Base-by-base conservation (phyloP, 92 coral and sea anemone species). In the Palythoa grandis region DNA sequence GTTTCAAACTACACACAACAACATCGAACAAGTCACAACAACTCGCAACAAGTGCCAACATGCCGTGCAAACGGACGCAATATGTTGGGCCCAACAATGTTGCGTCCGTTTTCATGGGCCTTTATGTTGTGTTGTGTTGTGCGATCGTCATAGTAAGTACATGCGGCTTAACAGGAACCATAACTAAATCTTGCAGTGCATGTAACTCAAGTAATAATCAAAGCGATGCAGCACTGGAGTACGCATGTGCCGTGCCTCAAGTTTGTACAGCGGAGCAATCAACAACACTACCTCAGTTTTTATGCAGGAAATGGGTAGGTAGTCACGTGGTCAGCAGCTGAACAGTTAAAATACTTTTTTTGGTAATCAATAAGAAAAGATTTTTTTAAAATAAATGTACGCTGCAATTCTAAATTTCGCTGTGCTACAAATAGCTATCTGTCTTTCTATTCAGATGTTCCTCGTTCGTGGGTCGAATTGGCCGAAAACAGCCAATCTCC, bases 151-250 rank as follows among this genome's bases (percentile, higher is more conserved):
- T 0, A 11, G 4, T 75, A 14, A 10, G 37, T 24, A 69, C 16
- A 35, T 69, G n/a, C 9, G 5, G 25, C 8, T 29, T 2, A 4
- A 13, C 24, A 25, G 11, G 47, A 22, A 22, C 29, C 2, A 63
- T 19, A 22, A 63, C 69, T 22, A n/a, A 24, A 38, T 53, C 65
- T 63, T 43, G 22, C 43, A 80, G 85, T 25, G n/a, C 61, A 80
- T 23, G 72, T 74, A 66, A 63, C 73, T 12, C 11, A 43, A 2
- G 74, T 80, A n/a, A 80, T 80, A 61, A 15, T 5, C 56, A 48
- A 66, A 25, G 85, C 85, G 57, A 80, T 80, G 74, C 72, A 70
- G 50, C 85, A 80, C 74, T 80, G 84, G 84, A 65, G 73, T 48
- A 8, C 74, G 43, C 84, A 79, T 23, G 84, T 79, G 12, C 84